Percentiles rank a stretch among this genome's conserved stretches.
Conservation (phyloP, 2,888 invertebrate species). For the Drosophila suboccidentalis region DNA sequence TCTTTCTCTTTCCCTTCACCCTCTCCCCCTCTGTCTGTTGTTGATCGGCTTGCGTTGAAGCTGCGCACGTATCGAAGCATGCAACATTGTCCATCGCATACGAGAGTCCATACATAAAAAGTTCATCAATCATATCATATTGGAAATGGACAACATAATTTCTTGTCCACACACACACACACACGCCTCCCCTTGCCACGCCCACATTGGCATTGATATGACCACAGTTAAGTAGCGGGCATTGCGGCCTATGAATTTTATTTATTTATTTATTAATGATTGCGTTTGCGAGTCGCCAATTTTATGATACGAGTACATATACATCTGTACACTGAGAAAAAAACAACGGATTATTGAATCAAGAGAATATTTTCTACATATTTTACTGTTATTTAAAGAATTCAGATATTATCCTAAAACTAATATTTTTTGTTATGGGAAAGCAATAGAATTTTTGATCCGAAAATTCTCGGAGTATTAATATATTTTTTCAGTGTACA, state of each 20-base stretch:
- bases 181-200: background rate
- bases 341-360: too few species aligned
- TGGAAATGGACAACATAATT: slow-evolving; percentile 68
- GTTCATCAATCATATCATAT: slow-evolving; percentile 74
- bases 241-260: slow-evolving; percentile 53
- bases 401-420: too few species aligned
- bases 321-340: background rate
- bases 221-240: slow-evolving; percentile 39
- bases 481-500: background rate
- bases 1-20: too few species aligned
- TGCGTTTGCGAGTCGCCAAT: slow-evolving; percentile 22
- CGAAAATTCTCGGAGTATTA: background rate
- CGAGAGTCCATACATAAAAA: slow-evolving; percentile 24
- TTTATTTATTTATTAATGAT: slow-evolving; percentile 59
- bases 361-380: too few species aligned
- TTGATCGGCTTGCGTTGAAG: slow-evolving; percentile 52
- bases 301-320: slow-evolving; percentile 29
- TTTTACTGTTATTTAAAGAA: too few species aligned
- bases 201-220: slow-evolving; percentile 32
- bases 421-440: too few species aligned
- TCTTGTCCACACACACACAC: slow-evolving; percentile 25
- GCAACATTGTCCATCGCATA: slow-evolving; percentile 8
- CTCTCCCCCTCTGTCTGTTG: background rate
- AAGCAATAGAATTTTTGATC: too few species aligned
- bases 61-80: slow-evolving; percentile 43